phyloP scores from a whole-genome alignment of 2,888 invertebrate species.

The Caenorhabditis wallacei region DNA sequence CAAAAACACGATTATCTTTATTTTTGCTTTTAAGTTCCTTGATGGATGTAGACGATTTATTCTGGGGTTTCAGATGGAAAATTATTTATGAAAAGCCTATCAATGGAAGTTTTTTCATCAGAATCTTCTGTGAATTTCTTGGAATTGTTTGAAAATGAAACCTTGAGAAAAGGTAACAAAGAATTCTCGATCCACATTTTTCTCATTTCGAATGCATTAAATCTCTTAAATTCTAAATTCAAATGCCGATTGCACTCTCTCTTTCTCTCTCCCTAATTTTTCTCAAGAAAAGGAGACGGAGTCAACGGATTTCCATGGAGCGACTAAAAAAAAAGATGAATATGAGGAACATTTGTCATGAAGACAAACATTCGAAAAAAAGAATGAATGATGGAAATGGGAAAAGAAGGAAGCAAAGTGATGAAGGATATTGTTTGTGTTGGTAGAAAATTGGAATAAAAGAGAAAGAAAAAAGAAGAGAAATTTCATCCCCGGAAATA shows the following conservation, averaged over 20 bases:
- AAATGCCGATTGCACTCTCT: neutral
- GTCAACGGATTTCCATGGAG: conserved; percentile 32
- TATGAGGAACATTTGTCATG: conserved; percentile 46
- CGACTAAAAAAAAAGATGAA: conserved; percentile 50
- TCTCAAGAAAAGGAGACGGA: conserved; percentile 12
- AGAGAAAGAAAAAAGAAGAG: neutral
- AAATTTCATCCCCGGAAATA: conserved; percentile 24
- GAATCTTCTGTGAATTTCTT: neutral
- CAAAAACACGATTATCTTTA: conserved; percentile 21
- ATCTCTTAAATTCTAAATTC: conserved; percentile 37
- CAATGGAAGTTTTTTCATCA: neutral
- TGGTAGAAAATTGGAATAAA: conserved; percentile 17
- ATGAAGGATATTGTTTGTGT: conserved; percentile 36
- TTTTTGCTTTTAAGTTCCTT: neutral
- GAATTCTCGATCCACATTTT: conserved; percentile 1
- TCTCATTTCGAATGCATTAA: conserved; percentile 35
- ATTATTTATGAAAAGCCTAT: neutral
- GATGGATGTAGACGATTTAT: neutral
- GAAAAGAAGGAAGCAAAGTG: neutral
- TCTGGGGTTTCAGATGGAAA: neutral
- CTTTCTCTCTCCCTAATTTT: conserved; percentile 16
- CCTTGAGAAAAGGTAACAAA: conserved; percentile 1
- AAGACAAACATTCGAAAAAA: conserved; percentile 34
- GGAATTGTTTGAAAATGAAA: conserved; percentile 17
- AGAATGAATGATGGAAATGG: conserved; percentile 11